Evolutionary conservation across 2,797 vertebrate species (phyloP).

Genomic region (Margarornis squamiger): DNA sequence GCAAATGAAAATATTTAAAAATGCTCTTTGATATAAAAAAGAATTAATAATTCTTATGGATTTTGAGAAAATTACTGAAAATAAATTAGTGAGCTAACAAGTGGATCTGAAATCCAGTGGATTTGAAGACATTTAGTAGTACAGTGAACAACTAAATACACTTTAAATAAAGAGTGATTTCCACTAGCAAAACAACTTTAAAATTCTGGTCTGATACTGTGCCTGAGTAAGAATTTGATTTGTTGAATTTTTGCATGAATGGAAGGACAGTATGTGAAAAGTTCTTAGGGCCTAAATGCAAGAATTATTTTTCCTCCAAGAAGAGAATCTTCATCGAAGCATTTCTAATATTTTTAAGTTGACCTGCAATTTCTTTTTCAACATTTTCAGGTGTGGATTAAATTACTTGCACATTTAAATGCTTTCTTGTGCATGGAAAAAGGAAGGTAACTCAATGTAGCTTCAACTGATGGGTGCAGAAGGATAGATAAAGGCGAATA

Average conservation of each 20-base stretch:
- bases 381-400: neutral
- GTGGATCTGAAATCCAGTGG: neutral
- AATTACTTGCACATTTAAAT: neutral
- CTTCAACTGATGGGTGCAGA: neutral
- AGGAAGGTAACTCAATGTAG: neutral
- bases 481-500: neutral
- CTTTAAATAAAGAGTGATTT: neutral
- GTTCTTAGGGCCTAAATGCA: neutral
- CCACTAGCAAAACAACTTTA: neutral
- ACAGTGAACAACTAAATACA: neutral
- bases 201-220: neutral
- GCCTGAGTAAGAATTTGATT: neutral
- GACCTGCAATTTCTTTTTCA: neutral
- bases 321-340: neutral
- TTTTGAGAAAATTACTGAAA: neutral
- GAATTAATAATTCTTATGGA: neutral
- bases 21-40: neutral
- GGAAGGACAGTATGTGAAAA: neutral
- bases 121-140: neutral
- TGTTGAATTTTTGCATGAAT: neutral
- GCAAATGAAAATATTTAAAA: neutral
- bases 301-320: neutral
- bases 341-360: neutral
- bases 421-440: neutral
- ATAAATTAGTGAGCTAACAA: neutral